Percentiles rank a stretch among this genome's conserved stretches.
Evolutionary conservation across 2,888 invertebrate genomes (phyloP).

Genomic region (Patella depressa): DNA sequence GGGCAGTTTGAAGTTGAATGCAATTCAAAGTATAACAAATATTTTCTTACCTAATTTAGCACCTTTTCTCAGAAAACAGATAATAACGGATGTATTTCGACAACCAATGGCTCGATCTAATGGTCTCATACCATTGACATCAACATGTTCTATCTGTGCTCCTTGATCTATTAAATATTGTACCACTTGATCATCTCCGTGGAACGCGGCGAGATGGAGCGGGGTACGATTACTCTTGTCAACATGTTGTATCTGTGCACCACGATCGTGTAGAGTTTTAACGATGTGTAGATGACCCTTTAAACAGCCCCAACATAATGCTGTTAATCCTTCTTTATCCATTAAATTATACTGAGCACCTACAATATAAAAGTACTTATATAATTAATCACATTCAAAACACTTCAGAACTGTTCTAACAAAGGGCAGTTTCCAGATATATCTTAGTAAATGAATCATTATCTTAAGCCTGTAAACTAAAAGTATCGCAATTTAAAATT

Average conservation of each 20-base stretch:
- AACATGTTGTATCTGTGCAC: slow-evolving; percentile 85
- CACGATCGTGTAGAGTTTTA: slow-evolving; percentile 84
- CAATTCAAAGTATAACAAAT: too few species aligned
- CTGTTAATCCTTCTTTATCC: slow-evolving; percentile 90
- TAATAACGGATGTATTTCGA: slow-evolving; percentile 88
- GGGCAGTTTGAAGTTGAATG: too few species aligned
- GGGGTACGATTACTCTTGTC: slow-evolving; percentile 91
- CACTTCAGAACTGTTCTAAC: too few species aligned
- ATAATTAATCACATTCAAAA: too few species aligned
- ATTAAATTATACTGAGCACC: slow-evolving; percentile 83
- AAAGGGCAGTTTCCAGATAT: too few species aligned
- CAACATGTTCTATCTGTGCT: slow-evolving; percentile 91
- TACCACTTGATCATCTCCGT: slow-evolving; percentile 75
- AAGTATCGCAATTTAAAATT: too few species aligned
- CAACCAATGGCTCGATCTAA: slow-evolving; percentile 93
- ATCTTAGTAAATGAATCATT: too few species aligned
- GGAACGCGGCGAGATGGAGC: slow-evolving; percentile 86
- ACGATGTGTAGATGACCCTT: slow-evolving; percentile 84
- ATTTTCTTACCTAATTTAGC: slow-evolving; percentile 82
- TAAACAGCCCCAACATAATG: slow-evolving; percentile 92
- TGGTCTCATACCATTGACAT: slow-evolving; percentile 91
- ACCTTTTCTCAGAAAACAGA: slow-evolving; percentile 92
- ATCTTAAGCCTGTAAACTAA: too few species aligned
- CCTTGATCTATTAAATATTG: slow-evolving; percentile 90
- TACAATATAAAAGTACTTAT: slow-evolving; percentile 57